Base-by-base conservation (phyloP, 2,888 invertebrate genomes). In the Macrosoma leucophasiata region DNA sequence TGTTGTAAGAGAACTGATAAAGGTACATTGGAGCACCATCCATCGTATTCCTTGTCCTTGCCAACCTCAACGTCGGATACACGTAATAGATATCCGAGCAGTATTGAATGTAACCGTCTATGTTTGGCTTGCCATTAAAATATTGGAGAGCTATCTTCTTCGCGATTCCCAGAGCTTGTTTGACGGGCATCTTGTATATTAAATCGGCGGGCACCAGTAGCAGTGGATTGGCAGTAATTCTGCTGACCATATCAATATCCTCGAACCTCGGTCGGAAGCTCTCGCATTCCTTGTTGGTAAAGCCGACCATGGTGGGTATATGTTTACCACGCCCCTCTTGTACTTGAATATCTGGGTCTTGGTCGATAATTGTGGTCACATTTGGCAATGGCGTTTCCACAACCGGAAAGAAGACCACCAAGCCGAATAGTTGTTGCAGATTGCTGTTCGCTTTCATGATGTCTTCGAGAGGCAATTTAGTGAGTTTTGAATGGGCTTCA, bases 1-100 rank as follows among this genome's bases (percentile, higher is more conserved):
- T 76, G 14, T 84, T 71, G 38, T 84, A 88, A 4, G 78, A 64
- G 48, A 87, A 88, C 43, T 85, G 70, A 54, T 87, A 88, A 49
- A 87, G 55, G 39, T 69, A 88, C 1, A 84, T 72, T 0, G 86
- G 78, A 3, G 81, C 77, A 2, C 68, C 74, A 1, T 43, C 52
- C 6, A 39, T 44, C 7, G 39, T 38, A 6, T 52, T 48, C 12
- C 70, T 52, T 20, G 36, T 45, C 39, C 59, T 43, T 1, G 67
- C 64, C 24, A 73, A 22, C 26, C 63, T 68, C 20, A 79, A 20
- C 4, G 76, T 69, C 1, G 78, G 72, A 23, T 78, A 74, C 33
- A 62, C 48, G 48, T 66, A 79, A 36, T 45, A 65, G 1, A 58
- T 52, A 4, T 79, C 78, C 1, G 71, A 57, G 38, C 74, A 73